Conservation (phyloP, 2,888 invertebrate genomes). For the Acronicta alni region DNA sequence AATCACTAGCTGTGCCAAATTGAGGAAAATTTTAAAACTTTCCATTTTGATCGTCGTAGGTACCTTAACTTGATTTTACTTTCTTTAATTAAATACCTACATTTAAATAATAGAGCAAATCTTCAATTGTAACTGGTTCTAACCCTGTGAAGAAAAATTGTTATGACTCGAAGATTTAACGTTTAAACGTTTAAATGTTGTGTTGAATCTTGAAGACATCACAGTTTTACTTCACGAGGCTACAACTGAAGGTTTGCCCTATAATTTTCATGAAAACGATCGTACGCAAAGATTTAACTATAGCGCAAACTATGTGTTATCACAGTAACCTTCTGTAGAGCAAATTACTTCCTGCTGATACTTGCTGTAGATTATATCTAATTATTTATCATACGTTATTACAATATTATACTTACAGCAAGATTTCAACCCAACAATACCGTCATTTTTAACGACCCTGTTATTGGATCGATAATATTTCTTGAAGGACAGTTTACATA, state of each 20-base stretch:
- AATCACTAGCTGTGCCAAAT: conserved; percentile 14
- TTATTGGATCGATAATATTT: conserved; percentile 27
- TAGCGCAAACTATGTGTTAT: conserved; percentile 73
- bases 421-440: conserved; percentile 12
- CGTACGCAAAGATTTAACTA: conserved; percentile 43
- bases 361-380: conserved; percentile 66
- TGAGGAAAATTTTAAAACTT: neutral
- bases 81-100: too few species aligned
- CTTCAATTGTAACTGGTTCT: too few species aligned
- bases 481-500: conserved; percentile 35
- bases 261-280: conserved; percentile 24
- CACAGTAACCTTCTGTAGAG: conserved; percentile 83
- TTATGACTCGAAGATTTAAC: too few species aligned
- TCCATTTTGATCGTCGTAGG: neutral
- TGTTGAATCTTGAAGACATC: too few species aligned
- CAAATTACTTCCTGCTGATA: conserved; percentile 86
- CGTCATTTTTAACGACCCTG: conserved; percentile 28
- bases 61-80: too few species aligned
- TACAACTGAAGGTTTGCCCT: neutral
- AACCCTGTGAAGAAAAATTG: too few species aligned
- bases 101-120: too few species aligned
- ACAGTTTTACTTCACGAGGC: neutral
- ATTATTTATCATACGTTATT: conserved; percentile 50
- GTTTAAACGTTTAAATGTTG: too few species aligned
- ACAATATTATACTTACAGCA: conserved; percentile 27